Base-by-base conservation (phyloP, 2,888 invertebrate species). In the Drosophila diplacantha region DNA sequence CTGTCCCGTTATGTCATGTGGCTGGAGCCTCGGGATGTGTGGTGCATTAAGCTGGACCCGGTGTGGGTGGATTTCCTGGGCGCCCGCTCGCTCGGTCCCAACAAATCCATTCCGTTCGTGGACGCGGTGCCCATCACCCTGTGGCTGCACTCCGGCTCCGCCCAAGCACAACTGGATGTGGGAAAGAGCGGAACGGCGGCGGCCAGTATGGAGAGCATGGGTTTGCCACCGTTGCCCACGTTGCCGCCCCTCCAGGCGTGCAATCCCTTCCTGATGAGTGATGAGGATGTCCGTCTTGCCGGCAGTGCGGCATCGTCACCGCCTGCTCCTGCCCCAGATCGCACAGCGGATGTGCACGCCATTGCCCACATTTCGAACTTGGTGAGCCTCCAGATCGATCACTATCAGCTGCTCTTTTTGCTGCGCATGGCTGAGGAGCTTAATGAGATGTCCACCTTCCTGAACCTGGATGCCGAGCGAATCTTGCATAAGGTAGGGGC, bases 21-120 rank as follows among this genome's bases (percentile, higher is more conserved):
- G 96, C 92, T 93, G 0, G 96, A 96, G 86, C 93, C 93, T n/a
- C 92, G 95, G 72, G 93, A 95, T 76, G 92, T 98, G 12, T 98
- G 97, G 95, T 96, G 95, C 86, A 91, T 95, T 14, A 91, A 93
- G 75, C 90, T 95, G 39, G 97, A 98, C 86, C 97, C 98, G 0
- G 91, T 97, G 46, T 98, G 97, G 97, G 93, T 94, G 12, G 98
- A 98, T 88, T 97, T 97, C 87, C 90, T 93, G 67, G 96, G 96
- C 7, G 94, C 95, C 1, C 90, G 94, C 29, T 94, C 95, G 0
- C 90, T 92, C 26, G 94, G 94, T 2, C 90, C 91, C 59, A 92
- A 91, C 83, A 92, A 92, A 79, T 92, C 95, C 0, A 93, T 95
- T 70, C 94, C 96, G 3, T 92, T 96, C 84, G 87, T 96, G 29